A percentile compares a stretch with the other conserved stretches of the same genome.
Conservation (phyloP, 2,113 vertebrate genomes). For the Anguilla japonica region DNA sequence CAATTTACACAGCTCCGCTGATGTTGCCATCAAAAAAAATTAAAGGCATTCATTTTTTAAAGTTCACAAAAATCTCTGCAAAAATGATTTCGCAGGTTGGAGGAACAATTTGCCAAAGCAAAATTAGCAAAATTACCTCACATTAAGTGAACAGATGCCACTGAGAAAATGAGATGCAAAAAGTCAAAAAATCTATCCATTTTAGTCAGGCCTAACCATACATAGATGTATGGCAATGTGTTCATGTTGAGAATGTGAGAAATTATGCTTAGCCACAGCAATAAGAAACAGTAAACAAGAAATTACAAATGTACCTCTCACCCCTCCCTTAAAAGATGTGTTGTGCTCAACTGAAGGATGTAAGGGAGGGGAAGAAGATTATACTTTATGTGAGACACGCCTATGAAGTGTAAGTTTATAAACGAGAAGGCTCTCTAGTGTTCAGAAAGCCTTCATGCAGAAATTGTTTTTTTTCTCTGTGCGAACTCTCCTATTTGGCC, state of each 20-base stretch:
- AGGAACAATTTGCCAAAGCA: constrained; percentile 95
- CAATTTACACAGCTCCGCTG: constrained; percentile 99
- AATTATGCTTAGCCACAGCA: no score
- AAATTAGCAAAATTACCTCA: constrained; percentile 95
- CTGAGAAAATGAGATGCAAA: constrained; percentile 76
- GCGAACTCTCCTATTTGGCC: no score
- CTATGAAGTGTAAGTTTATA: no score
- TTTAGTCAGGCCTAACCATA: constrained; percentile 64
- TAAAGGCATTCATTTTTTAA: constrained; percentile 99
- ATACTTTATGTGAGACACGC: no score
- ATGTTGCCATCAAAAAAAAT: constrained; percentile 99
- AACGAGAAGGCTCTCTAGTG: no score
- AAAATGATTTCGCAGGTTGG: constrained; percentile 98
- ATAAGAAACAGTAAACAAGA: no score
- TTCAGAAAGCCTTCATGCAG: no score
- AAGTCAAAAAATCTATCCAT: constrained; percentile 79
- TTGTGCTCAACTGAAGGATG: no score
- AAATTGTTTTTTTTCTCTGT: no score
- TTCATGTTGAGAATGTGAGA: constrained; percentile 71
- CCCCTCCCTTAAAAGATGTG: no score
- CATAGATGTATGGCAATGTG: constrained; percentile 79
- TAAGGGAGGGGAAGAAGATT: no score
- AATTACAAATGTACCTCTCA: no score
- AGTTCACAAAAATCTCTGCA: constrained; percentile 96
- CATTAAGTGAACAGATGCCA: constrained; percentile 89